Evolutionary conservation across 1,140 invertebrate species (phyloP).

Genomic region (Oedothorax gibbosus): DNA sequence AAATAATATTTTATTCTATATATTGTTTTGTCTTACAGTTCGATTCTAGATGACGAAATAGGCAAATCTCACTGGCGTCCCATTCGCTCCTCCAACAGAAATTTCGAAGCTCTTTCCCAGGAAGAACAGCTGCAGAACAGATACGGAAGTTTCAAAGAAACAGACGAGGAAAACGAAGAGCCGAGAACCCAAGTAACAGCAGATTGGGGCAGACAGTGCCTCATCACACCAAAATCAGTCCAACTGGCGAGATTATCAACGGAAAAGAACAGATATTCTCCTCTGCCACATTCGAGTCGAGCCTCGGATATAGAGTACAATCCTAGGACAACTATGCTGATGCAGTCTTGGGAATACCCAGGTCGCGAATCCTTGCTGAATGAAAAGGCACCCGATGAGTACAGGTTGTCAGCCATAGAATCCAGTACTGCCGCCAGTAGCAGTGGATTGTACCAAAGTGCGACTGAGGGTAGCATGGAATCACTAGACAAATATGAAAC

Average conservation of each 20-base stretch:
- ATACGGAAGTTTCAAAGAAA: conserved; percentile 48
- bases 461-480: conserved; percentile 45
- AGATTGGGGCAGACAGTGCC: conserved; percentile 49
- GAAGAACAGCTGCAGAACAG: conserved; percentile 47
- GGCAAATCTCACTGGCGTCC: conserved; percentile 28
- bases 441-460: conserved; percentile 1
- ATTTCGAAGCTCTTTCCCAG: not conserved
- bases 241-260: conserved; percentile 30
- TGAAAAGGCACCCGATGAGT: not conserved
- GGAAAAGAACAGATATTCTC: not conserved
- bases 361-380: not conserved
- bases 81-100: not conserved
- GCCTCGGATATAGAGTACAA: not conserved
- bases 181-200: not conserved
- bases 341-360: not conserved
- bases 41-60: conserved; percentile 40
- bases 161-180: conserved; percentile 52
- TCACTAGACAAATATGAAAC: conserved; percentile 55
- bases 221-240: conserved; percentile 43
- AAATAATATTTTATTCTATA: no score
- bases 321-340: not conserved
- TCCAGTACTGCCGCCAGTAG: not conserved
- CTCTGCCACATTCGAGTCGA: not conserved
- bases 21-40: conserved; percentile 30
- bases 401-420: not conserved